Evolutionary conservation across 1,140 invertebrate genomes (phyloP), one percentile per base, ranked within the genome.

Genomic region (Acromyrmex echinatior): DNA sequence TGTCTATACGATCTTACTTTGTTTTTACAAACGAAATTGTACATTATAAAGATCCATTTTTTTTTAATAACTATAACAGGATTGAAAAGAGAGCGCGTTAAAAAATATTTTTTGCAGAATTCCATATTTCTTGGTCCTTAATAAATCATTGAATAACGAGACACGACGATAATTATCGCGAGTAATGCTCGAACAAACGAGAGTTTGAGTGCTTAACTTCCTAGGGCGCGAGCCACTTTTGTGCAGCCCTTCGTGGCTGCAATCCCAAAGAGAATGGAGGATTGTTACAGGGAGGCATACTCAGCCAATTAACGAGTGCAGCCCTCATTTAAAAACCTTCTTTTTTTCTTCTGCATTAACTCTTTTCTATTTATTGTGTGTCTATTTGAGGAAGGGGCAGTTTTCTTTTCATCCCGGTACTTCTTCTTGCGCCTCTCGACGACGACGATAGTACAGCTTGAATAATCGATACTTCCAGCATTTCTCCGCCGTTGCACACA

Each of bases 381-480:
- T 62, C n/a, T 68, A 14, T 45, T 58, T 25, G 53, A 14, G 39
- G 12, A n/a, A 2, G 25, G 28, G 7, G 35, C 2, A 16, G 14
- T 25, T 12, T 51, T 84, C 45, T 84, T 18, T 39, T 74, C 45
- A 21, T 81, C 49, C 35, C 49, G 4, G 4, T 14, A 39, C 80
- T 82, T 82, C 53, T 82, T 82, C 68, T 73, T 82, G 68, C n/a
- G 53, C 39, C 12, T 73, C 53, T 73, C 25, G 28, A 3, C 70
- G 68, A 18, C 68, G 51, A 45, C 68, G 80, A 84, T 84, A 84
- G 56, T 84, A 84, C 70, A 84, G 80, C 70, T 84, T 84, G 58
- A 84, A 84, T 84, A 84, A 84, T 84, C 80, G 80, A 84, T 84
- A 84, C 70, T 74, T 84, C 18, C 80, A 76, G 70, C 70, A 76